phyloP scores from a whole-genome alignment of 2,797 vertebrate genomes.

The Choloepus didactylus region DNA sequence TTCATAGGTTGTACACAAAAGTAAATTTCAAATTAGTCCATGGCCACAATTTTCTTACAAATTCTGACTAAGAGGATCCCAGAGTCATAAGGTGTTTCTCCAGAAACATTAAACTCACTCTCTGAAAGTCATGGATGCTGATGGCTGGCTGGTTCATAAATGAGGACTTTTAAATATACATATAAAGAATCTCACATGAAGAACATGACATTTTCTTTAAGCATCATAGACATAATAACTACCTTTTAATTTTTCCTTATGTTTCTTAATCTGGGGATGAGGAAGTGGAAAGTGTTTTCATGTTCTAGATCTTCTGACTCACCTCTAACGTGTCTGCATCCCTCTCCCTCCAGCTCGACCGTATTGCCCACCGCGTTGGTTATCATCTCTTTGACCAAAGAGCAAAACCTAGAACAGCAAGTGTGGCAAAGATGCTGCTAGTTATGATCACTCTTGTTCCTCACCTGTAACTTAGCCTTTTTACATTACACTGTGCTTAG shows the following conservation, averaged over 20 bases:
- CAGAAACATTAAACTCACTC: background rate
- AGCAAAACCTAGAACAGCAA: conserved; percentile 92
- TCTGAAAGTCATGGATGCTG: conserved; percentile 2
- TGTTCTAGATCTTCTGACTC: conserved; percentile 75
- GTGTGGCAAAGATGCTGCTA: conserved; percentile 17
- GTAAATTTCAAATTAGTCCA: conserved; percentile 22
- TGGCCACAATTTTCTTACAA: conserved; percentile 45
- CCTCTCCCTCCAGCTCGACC: conserved; percentile 94
- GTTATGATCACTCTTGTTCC: background rate
- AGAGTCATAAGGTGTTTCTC: conserved; percentile 43
- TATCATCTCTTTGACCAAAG: conserved; percentile 96
- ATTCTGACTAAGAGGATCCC: conserved; percentile 10
- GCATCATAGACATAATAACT: background rate
- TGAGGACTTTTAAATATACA: conserved; percentile 42
- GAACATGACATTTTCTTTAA: conserved; percentile 43
- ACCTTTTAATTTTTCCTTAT: background rate
- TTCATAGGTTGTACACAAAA: background rate
- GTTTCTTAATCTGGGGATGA: background rate
- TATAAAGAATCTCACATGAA: conserved; percentile 49
- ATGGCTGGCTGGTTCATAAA: background rate
- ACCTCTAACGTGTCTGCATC: conserved; percentile 96
- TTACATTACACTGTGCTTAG: conserved; percentile 10
- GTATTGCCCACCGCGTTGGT: conserved; percentile 91
- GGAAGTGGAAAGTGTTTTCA: conserved; percentile 52
- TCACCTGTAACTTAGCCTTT: conserved; percentile 45